Conservation (phyloP, 2,797 vertebrate species). For the Falco concolor region DNA sequence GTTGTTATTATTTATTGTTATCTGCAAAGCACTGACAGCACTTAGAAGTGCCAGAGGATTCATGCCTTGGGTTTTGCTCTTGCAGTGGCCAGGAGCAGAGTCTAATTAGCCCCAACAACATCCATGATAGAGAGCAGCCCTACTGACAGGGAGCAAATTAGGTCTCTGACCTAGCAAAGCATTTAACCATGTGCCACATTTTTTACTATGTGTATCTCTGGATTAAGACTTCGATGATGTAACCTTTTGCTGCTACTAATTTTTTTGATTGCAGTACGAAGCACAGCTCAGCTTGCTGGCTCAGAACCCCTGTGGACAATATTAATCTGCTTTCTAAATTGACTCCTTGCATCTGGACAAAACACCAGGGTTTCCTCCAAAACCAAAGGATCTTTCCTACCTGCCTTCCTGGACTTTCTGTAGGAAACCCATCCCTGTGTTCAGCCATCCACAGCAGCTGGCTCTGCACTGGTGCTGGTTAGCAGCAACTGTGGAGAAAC, state of each 20-base stretch:
- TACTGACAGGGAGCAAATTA: conserved; percentile 55
- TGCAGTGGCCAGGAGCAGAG: conserved; percentile 36
- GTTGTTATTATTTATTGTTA: conserved; percentile 41
- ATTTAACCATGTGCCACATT: conserved; percentile 27
- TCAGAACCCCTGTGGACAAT: neutral
- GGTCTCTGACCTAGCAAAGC: conserved; percentile 60
- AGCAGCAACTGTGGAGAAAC: neutral
- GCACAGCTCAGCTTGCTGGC: neutral
- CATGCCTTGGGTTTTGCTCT: conserved; percentile 36
- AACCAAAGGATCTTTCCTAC: neutral
- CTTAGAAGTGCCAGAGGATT: conserved; percentile 33
- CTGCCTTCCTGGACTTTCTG: neutral
- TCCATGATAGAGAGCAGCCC: conserved; percentile 9
- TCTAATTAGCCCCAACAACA: conserved; percentile 40
- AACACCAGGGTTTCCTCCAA: neutral
- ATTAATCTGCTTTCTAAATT: neutral
- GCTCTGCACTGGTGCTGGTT: neutral
- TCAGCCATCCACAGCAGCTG: neutral
- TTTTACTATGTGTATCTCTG: neutral
- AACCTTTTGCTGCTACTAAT: conserved; percentile 34
- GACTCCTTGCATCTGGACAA: neutral
- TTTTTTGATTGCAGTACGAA: conserved; percentile 27
- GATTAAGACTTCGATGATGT: conserved; percentile 34
- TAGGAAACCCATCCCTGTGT: neutral
- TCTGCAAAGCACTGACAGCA: neutral